These are phyloP conservation scores for Galago senegalensis DNA, from an alignment of 2,797 vertebrate genomes.

Conservation along the genomic window DNA sequence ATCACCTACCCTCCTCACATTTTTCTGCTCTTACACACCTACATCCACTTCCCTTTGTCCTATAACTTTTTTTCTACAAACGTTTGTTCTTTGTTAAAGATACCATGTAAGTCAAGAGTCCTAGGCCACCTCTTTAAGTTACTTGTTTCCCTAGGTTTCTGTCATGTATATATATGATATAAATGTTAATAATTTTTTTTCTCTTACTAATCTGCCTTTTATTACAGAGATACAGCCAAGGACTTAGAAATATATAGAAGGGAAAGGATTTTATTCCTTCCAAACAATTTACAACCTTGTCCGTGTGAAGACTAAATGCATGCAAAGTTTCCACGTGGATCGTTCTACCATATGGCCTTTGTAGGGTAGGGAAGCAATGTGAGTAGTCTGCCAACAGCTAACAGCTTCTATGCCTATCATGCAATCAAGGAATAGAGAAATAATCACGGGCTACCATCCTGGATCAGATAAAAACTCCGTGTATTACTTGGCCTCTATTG, in stretches of 20 bases:
- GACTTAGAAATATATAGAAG: neutral
- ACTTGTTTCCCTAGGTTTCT: neutral
- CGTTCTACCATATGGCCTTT: neutral
- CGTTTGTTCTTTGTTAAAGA: neutral
- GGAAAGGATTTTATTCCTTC: neutral
- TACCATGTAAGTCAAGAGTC: neutral
- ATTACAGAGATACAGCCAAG: neutral
- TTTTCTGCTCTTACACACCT: neutral
- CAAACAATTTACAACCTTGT: neutral
- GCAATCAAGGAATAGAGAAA: neutral
- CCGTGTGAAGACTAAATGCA: neutral
- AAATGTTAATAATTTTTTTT: neutral
- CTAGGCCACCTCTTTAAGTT: neutral
- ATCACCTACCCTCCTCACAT: no score
- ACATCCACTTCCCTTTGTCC: neutral
- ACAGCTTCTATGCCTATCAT: neutral
- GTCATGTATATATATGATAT: neutral
- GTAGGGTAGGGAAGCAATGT: neutral
- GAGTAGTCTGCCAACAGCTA: neutral
- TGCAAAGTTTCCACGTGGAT: neutral
- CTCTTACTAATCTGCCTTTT: neutral
- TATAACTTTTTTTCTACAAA: neutral
- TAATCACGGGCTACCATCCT: no score
- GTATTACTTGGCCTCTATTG: neutral
- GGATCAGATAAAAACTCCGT: neutral